phyloP scores from a whole-genome alignment of 2,113 vertebrate species.

The Psittacula cyanocephala region DNA sequence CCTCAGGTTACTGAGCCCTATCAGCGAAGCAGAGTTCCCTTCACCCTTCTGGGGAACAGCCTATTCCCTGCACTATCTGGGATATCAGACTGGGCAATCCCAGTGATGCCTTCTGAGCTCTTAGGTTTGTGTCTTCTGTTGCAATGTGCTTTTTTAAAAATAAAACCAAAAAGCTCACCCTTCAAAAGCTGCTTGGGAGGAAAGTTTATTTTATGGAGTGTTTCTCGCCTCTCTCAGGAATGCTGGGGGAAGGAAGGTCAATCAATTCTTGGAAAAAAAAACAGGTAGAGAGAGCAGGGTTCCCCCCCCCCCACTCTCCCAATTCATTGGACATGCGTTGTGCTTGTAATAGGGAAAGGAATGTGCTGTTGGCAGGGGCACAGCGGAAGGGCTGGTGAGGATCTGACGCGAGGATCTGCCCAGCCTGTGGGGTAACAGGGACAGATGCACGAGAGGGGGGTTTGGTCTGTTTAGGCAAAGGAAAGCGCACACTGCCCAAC shows the following conservation, averaged over 20 bases:
- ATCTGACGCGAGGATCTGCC: neutral
- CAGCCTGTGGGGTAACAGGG: neutral
- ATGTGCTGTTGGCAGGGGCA: neutral
- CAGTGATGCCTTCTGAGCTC: neutral
- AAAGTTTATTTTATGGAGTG: neutral
- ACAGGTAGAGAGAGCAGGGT: neutral
- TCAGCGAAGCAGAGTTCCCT: neutral
- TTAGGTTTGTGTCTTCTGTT: neutral
- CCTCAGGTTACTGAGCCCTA: neutral
- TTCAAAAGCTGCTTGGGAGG: neutral
- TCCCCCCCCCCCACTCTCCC: neutral
- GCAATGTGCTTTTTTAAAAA: neutral
- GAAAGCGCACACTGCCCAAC: neutral
- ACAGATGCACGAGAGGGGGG: neutral
- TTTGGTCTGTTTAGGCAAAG: neutral
- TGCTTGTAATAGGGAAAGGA: constrained; percentile 35
- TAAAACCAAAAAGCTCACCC: neutral
- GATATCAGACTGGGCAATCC: neutral
- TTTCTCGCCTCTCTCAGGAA: neutral
- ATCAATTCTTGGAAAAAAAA: neutral
- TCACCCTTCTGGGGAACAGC: neutral
- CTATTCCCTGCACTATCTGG: neutral
- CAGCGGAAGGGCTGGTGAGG: neutral
- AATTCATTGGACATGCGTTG: neutral
- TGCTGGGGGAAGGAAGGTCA: neutral